Evolutionary conservation across 1,140 invertebrate genomes (phyloP).

Genomic region (Cryptotermes secundus): DNA sequence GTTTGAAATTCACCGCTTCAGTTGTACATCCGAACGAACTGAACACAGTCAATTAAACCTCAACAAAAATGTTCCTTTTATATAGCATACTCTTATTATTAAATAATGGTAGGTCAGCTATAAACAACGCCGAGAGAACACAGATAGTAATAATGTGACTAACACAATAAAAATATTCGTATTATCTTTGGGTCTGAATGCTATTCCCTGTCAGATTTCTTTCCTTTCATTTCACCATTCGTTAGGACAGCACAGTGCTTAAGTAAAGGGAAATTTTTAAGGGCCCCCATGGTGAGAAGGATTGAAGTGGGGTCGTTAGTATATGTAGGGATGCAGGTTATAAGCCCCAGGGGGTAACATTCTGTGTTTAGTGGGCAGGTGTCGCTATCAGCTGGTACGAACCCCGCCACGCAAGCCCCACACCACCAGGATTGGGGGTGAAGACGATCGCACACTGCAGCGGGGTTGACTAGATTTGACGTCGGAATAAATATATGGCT

Average conservation of each 20-base stretch:
- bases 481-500: too few species aligned
- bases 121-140: not conserved
- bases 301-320: not conserved
- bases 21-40: not conserved
- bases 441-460: too few species aligned
- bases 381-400: not conserved
- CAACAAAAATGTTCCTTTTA: conserved; percentile 6
- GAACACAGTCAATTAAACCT: not conserved
- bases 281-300: conserved; percentile 5
- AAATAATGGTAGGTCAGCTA: conserved; percentile 6
- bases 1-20: not conserved
- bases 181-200: not conserved
- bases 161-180: conserved; percentile 15
- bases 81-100: not conserved
- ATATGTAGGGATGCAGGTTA: not conserved
- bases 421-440: too few species aligned
- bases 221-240: not conserved
- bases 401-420: not conserved
- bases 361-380: conserved; percentile 14
- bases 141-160: not conserved
- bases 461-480: too few species aligned
- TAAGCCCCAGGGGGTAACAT: not conserved
- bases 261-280: not conserved
- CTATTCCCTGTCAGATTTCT: not conserved
- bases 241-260: not conserved